Base-by-base conservation (phyloP, 2,888 invertebrate species). In the Globia sparganii region DNA sequence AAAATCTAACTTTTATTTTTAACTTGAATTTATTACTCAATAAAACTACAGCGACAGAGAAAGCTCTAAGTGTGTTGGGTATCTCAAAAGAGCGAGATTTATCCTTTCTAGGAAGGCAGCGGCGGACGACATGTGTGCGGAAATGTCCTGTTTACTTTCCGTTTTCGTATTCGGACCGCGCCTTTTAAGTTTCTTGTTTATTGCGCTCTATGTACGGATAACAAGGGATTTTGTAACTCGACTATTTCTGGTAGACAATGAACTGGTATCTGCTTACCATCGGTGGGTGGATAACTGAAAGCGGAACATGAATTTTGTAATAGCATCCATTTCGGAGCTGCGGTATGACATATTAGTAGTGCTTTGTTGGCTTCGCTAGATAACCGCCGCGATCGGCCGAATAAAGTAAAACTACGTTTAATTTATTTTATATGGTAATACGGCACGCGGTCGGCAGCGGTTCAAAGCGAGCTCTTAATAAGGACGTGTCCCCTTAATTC, bases 81-180 rank as follows among this genome's bases (percentile, higher is more conserved):
- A 89, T 88, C 90, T 90, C 89, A 90, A 91, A 88, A 91, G 91
- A 84, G 84, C 83, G 85, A 83, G 89, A 87, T 91, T 87, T 91
- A 90, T 91, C 89, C 90, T 88, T 91, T 92, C 92, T 86, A 81
- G 84, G 91, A 92, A 92, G 83, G 78, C 72, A 80, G 86, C 84
- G 82, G 81, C 81, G 84, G 87, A 87, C 86, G 85, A 90, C 94
- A 94, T 93, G 93, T 94, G 94, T 92, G 91, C 94, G 94, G 94
- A 95, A 94, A 94, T 92, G 90, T 90, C 87, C 91, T 94, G 94
- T 95, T 94, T 94, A 93, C 93, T 93, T 93, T 92, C 90, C 87
- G 90, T 91, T 92, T 92, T 93, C 93, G 91, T 92, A 93, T 94
- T 94, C 91, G 94, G 93, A 91, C 92, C 93, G 86, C 90, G 91